These are phyloP conservation scores for Psittacus erithacus DNA, from an alignment of 2,113 vertebrate genomes.

Conservation along the genomic window DNA sequence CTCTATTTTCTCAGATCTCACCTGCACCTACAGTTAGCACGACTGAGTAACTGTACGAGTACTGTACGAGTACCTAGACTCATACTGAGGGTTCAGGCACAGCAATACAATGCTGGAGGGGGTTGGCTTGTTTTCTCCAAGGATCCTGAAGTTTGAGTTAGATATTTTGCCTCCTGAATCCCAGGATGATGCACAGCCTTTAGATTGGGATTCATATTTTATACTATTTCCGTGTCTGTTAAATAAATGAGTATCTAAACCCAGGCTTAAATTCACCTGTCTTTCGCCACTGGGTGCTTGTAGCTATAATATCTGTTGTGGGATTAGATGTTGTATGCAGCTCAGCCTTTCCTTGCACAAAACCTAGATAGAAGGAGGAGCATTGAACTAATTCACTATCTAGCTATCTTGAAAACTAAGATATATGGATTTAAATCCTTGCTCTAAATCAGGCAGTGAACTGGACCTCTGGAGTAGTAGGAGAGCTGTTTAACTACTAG, in stretches of 20 bases:
- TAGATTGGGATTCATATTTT: background rate
- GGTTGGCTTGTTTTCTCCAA: background rate
- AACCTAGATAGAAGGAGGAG: background rate
- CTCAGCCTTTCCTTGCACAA: background rate
- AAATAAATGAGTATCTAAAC: background rate
- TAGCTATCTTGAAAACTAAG: background rate
- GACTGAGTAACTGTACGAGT: background rate
- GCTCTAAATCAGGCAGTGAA: background rate
- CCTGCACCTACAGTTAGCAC: background rate
- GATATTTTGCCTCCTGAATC: background rate
- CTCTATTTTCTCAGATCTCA: background rate
- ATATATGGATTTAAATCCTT: background rate
- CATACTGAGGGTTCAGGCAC: fast-evolving
- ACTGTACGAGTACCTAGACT: background rate
- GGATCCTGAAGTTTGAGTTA: background rate
- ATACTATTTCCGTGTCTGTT: background rate
- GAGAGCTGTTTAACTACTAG: background rate
- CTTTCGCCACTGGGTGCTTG: background rate
- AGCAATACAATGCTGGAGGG: background rate
- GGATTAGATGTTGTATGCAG: background rate
- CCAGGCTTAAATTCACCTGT: background rate
- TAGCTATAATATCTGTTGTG: background rate
- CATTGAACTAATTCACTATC: background rate
- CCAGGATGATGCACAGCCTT: background rate
- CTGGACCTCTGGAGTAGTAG: background rate